These are phyloP conservation scores for Tetropium fuscum DNA, from an alignment of 2,888 invertebrate genomes.

Conservation along the genomic window DNA sequence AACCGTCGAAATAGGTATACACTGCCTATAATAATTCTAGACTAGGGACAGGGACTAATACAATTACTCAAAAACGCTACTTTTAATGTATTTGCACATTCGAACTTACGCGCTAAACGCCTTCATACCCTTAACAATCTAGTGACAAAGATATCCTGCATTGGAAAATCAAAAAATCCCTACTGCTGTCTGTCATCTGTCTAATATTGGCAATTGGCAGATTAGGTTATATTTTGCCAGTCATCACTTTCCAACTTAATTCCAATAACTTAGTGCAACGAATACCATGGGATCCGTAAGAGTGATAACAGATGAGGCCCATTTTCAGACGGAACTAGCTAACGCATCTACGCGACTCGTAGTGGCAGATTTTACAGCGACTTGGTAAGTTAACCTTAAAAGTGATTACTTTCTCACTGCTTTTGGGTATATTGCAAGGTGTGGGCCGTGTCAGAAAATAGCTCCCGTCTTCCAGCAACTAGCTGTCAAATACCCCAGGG, in stretches of 20 bases:
- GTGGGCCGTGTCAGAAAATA: conserved; percentile 96
- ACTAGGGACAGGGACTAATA: too few relatives aligned
- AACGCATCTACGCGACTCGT: conserved; percentile 89
- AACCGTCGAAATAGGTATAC: not conserved
- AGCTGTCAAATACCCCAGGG: conserved; percentile 87
- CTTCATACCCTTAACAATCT: too few relatives aligned
- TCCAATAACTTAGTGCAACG: not conserved
- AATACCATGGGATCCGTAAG: conserved; percentile 67
- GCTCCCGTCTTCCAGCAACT: conserved; percentile 93
- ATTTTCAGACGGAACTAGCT: conserved; percentile 88
- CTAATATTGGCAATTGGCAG: not conserved
- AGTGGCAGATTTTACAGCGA: conserved; percentile 95
- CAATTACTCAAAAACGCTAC: too few relatives aligned
- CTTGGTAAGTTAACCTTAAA: conserved; percentile 76
- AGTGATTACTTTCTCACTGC: too few relatives aligned
- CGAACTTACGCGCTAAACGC: too few relatives aligned
- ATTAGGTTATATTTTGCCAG: conserved; percentile 29
- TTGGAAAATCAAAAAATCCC: not conserved
- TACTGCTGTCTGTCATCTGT: not conserved
- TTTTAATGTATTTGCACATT: too few relatives aligned
- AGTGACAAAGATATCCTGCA: not conserved
- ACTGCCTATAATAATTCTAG: too few relatives aligned
- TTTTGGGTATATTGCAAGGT: too few relatives aligned
- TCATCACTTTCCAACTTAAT: conserved; percentile 26
- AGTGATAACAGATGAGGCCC: conserved; percentile 79